Evolutionary conservation across 2,888 invertebrate genomes (phyloP).

Genomic region (Pristionchus maxplancki): DNA sequence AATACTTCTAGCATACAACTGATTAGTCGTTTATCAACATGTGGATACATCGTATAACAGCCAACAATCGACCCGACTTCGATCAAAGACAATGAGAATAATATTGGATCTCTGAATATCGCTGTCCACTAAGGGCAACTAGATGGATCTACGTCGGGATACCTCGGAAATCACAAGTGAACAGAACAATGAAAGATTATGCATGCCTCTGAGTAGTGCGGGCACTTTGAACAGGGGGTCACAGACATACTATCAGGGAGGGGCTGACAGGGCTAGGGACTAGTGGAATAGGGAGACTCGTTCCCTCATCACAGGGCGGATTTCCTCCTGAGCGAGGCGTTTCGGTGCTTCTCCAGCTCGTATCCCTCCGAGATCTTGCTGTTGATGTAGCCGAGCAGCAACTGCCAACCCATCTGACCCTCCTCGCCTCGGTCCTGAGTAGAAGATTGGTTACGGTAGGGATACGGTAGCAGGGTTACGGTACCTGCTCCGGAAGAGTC

Average conservation of each 20-base stretch:
- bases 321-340: slow-evolving; percentile 44
- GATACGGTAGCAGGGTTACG: neutral
- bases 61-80: slow-evolving; percentile 29
- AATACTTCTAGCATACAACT: neutral
- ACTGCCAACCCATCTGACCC: slow-evolving; percentile 30
- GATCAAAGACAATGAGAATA: slow-evolving; percentile 17
- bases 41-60: slow-evolving; percentile 4
- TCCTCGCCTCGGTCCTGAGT: slow-evolving; percentile 16
- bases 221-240: neutral
- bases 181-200: neutral
- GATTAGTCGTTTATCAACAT: slow-evolving; percentile 30
- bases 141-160: neutral
- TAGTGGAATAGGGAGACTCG: neutral
- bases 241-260: neutral
- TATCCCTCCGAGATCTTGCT: slow-evolving; percentile 49
- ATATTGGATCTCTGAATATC: neutral
- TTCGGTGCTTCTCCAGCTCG: slow-evolving; percentile 48
- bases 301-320: neutral
- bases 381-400: slow-evolving; percentile 47
- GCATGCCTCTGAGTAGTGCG: neutral
- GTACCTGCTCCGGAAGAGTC: slow-evolving; percentile 39
- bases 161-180: slow-evolving; percentile 22
- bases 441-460: neutral
- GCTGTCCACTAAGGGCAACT: slow-evolving; percentile 7
- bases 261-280: neutral